Evolutionary conservation across 2,888 invertebrate species (phyloP), one percentile per base, ranked within the genome.

Genomic region (Brachypterus glaber): DNA sequence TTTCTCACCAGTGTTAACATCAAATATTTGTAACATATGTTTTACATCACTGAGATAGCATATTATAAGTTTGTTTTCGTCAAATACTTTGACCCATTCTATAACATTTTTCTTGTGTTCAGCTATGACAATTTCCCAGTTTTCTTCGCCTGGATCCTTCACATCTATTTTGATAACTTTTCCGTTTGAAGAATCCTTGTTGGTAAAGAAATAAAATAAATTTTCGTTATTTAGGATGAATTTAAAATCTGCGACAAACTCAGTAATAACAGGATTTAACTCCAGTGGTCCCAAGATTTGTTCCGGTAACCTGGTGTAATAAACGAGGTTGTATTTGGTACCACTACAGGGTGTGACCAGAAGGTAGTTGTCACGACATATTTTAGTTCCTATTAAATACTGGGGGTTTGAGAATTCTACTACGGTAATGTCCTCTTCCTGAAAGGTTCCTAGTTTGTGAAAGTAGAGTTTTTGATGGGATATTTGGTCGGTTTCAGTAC

Each of bases 31-130:
- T 11, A 27, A 11, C 8, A 27, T 13, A 11, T 27, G 27, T 27
- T 27, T 27, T 5, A 27, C 27, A 11, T 27, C 27, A 9, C 12
- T 27, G 11, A 27, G 8, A 13, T 27, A 27, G 27, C 27, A 27
- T 4, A 27, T 5, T 13, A 27, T 11, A 5, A 27, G 5, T 27
- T 27, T 27, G 12, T 27, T 13, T 5, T 27, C 12, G 12, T 27
- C 8, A 9, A 27, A 11, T 5, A 13, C 11, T 27, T 27, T 27
- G 27, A 11, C 27, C 27, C 27, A 27, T 4, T 11, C 27, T 13
- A 27, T 11, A 5, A 27, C 27, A 13, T 27, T 27, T 21, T 21
- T 5, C 8, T 27, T 13, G 12, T 5, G 7, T 11, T 27, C 27
- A 9, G 27, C 11, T 4, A 27, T 11, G 4, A 27, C 4, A 11